Conservation (phyloP, 2,113 vertebrate species). For the Emydura subglobosa region DNA sequence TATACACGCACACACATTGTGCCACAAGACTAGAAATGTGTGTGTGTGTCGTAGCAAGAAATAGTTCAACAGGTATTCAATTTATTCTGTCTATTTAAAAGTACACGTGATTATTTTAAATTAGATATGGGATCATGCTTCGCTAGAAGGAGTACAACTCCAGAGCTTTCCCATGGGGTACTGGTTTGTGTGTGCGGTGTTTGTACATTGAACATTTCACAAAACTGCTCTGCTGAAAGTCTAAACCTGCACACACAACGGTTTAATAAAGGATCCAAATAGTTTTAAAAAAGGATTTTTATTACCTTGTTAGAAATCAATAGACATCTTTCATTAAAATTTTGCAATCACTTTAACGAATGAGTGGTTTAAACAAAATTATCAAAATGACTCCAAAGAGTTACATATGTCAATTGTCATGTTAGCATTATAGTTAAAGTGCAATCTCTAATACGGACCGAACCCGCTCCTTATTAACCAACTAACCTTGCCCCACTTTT, state of each 20-base stretch:
- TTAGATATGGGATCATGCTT: neutral
- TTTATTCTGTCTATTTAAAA: neutral
- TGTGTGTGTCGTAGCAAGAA: neutral
- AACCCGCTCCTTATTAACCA: neutral
- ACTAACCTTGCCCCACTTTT: neutral
- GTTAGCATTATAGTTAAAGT: conserved; percentile 38
- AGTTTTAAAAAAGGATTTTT: neutral
- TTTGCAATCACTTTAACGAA: conserved; percentile 36
- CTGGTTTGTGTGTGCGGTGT: neutral
- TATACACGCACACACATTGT: neutral
- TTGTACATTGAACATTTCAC: neutral
- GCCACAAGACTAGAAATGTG: neutral
- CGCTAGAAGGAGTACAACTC: neutral
- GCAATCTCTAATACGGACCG: neutral
- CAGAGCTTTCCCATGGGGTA: neutral
- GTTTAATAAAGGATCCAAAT: neutral
- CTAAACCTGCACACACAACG: neutral
- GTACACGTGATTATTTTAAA: neutral
- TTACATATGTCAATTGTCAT: neutral
- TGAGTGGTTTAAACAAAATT: conserved; percentile 48
- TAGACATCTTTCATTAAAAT: neutral
- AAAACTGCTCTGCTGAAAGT: neutral
- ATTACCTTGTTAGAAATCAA: conserved; percentile 52
- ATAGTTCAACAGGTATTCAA: conserved; percentile 42
- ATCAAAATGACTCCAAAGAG: conserved; percentile 44